Base-by-base conservation (phyloP, 2,113 vertebrate species). In the Pampusana beccarii region DNA sequence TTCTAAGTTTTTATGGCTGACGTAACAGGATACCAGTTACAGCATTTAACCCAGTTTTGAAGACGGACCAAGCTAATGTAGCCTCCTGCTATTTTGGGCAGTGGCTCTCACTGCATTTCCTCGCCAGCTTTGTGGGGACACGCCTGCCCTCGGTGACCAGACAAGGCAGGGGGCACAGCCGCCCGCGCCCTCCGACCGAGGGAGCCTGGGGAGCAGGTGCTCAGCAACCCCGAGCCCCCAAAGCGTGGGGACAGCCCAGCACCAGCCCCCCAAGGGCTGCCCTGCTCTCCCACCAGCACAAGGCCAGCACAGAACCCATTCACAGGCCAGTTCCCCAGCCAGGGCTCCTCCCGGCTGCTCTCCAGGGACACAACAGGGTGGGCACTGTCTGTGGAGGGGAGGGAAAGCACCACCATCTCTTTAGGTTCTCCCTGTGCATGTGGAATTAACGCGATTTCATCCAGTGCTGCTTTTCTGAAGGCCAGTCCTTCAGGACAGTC, bases 331-430 rank as follows among this genome's bases (percentile, higher is more conserved):
- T n/a, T n/a, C n/a, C n/a, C 38, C 11, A 28, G 25, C 9, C 17
- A 46, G 25, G 33, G 58, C 26, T 57, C 44, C 8, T 20, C 61
- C 25, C n/a, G 2, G 8, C 44, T 57, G 36, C 24, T 60, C 46
- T 16, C 3, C 11, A 6, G 20, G 36, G 66, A 31, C 34, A n/a
- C 0, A 0, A 11, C 38, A 9, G 13, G 11, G 16, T 31, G 28
- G n/a, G 33, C 61, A 1, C 31, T 60, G 67, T 13, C 26, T 1
- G 1, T 7, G 11, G 38, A 84, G 23, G 21, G 2, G 33, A 50
- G 29, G n/a, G 58, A 57, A 78, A 34, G 34, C 36, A 44, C 34
- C 28, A 19, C 0, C 0, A 42, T 11, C 58, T 19, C 33, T 25
- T 33, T 20, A 7, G 34, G 29, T 51, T 71, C 60, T 33, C 33